Evolutionary conservation across 2,888 invertebrate genomes (phyloP).

Genomic region (Ctenicera cuprea): DNA sequence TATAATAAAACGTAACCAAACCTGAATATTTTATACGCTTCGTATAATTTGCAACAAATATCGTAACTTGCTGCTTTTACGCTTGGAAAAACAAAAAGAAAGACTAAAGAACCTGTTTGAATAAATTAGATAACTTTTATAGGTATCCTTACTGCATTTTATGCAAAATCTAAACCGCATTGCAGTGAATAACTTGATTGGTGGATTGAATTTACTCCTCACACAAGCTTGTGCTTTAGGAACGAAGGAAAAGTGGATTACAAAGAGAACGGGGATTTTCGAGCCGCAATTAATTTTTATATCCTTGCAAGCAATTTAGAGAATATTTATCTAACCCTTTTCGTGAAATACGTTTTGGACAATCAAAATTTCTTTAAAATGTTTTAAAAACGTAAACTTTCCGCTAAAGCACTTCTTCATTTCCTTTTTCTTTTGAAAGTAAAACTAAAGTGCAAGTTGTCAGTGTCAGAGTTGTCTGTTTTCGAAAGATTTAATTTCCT

Average conservation of each 20-base stretch:
- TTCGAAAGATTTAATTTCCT: constrained; percentile 33
- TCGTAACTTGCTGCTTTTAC: background rate
- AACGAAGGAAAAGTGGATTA: constrained; percentile 22
- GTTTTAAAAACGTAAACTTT: too few relatives aligned
- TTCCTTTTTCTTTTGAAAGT: constrained; percentile 17
- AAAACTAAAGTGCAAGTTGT: constrained; percentile 19
- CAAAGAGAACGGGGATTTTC: constrained; percentile 38
- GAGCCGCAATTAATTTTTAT: constrained; percentile 42
- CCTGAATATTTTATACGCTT: constrained; percentile 17
- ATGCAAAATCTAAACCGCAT: constrained; percentile 12
- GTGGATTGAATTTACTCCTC: constrained; percentile 5
- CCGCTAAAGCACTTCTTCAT: background rate
- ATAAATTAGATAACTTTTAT: constrained; percentile 31
- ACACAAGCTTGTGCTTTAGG: background rate
- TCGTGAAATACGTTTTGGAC: background rate
- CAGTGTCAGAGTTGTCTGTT: constrained; percentile 21
- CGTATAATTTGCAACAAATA: constrained; percentile 5
- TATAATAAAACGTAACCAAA: background rate
- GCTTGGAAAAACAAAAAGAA: background rate
- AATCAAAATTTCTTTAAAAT: too few relatives aligned
- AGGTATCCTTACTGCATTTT: constrained; percentile 2
- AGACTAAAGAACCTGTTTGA: constrained; percentile 17
- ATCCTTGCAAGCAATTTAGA: constrained; percentile 37
- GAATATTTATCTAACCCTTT: constrained; percentile 29
- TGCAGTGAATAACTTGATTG: background rate